Base-by-base conservation (phyloP, 2,113 vertebrate species). In the Mus spicilegus region DNA sequence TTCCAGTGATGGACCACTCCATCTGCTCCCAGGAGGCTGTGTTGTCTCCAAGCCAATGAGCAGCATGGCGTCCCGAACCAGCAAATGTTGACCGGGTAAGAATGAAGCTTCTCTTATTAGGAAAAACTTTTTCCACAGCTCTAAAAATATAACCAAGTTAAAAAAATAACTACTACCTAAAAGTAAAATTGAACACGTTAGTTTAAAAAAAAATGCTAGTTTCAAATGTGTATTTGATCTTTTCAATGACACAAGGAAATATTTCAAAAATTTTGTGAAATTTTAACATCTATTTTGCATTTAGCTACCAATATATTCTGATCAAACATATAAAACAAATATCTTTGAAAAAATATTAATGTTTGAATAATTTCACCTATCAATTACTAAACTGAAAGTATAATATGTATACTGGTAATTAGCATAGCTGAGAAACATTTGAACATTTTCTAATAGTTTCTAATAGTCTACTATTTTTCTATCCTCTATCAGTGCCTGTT, bases 31-130 rank as follows among this genome's bases (percentile, higher is more conserved):
- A 99, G 0, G 98, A 99, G 80, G 99, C 99, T 78, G 97, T 98
- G 1, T 99, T 99, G 94, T 99, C 99, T 39, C 99, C 99, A 70
- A 99, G 98, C 99, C 99, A 99, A 97, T 99, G 99, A 65, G 99
- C 99, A 13, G 99, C 97, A 94, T 99, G 97, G 51, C 98, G 99
- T 30, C 99, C 99, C 33, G 99, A 98, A 30, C 99, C 99, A 75
- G 98, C 97, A 98, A 99, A 99, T 75, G 99, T 99, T 46, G 99
- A 99, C 36, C 99, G 99, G 0, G 99, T 99, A 92, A 99, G 97
- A 84, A 99, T 98, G 96, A 99, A 99, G 76, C 99, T 99, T 97
- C 99, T 98, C 63, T 99, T 99, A 24, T 91, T 98, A 65, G 98
- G 98, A 93, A 99, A 99, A 93, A 99, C 96, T 5, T 4, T 54